A percentile compares a stretch with the other conserved stretches of the same genome.
phyloP scores from a whole-genome alignment of 2,888 invertebrate species.

The Apodemia zela region DNA sequence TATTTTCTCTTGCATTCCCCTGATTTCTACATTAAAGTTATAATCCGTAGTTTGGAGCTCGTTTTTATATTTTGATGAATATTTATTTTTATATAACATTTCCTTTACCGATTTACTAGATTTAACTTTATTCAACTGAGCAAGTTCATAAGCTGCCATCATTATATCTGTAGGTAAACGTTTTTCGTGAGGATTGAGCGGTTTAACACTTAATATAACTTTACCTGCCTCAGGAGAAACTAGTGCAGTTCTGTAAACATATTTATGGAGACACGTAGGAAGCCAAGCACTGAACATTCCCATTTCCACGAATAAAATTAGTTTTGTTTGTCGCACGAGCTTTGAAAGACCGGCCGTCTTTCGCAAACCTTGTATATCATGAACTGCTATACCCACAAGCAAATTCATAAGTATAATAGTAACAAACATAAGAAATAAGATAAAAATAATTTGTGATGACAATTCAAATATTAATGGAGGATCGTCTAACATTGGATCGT shows the following conservation, averaged over 20 bases:
- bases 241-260: slow-evolving; percentile 88
- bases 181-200: slow-evolving; percentile 89
- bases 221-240: slow-evolving; percentile 91
- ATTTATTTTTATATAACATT: slow-evolving; percentile 78
- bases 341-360: slow-evolving; percentile 92
- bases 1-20: slow-evolving; percentile 83
- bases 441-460: slow-evolving; percentile 90
- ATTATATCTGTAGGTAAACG: slow-evolving; percentile 89
- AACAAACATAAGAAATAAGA: slow-evolving; percentile 89
- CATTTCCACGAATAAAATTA: slow-evolving; percentile 90
- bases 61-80: slow-evolving; percentile 82
- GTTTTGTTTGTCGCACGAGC: slow-evolving; percentile 89
- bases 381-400: slow-evolving; percentile 92
- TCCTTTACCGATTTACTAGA: slow-evolving; percentile 83
- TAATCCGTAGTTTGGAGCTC: slow-evolving; percentile 65
- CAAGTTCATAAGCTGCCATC: slow-evolving; percentile 89
- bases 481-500: slow-evolving; percentile 84
- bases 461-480: slow-evolving; percentile 87
- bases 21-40: slow-evolving; percentile 78
- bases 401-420: slow-evolving; percentile 93
- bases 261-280: slow-evolving; percentile 86
- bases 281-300: slow-evolving; percentile 89
- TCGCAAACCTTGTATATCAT: slow-evolving; percentile 91
- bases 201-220: slow-evolving; percentile 90
- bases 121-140: slow-evolving; percentile 85